A percentile compares a stretch with the other conserved stretches of the same genome.
Conservation (phyloP, 2,797 vertebrate genomes). For the Halcyon smyrnensis region DNA sequence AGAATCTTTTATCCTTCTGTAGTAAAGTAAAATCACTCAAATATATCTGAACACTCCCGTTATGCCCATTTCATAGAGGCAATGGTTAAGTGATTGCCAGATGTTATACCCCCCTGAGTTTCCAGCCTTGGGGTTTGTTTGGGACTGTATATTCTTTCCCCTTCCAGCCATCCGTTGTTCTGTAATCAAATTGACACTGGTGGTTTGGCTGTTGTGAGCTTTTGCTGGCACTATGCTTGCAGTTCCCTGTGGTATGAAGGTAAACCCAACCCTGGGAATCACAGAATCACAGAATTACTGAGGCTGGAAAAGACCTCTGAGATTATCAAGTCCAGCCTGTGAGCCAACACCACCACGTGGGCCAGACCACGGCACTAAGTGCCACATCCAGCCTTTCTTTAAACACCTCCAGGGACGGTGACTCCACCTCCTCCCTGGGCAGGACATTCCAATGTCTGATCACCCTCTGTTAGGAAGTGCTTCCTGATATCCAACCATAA, state of each 20-base stretch:
- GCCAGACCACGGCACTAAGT: too few species aligned
- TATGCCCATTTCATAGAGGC: background rate
- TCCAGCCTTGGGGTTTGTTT: background rate
- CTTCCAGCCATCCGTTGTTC: background rate
- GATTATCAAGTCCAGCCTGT: too few species aligned
- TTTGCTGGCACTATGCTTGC: background rate
- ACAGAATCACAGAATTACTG: too few species aligned
- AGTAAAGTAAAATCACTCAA: slow-evolving; percentile 20
- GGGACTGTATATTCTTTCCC: background rate
- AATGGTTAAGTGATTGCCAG: background rate
- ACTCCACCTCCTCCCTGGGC: too few species aligned
- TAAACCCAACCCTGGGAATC: background rate
- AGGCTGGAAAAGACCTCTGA: too few species aligned
- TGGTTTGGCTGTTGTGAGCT: background rate
- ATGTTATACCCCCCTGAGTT: background rate
- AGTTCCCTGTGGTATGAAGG: background rate
- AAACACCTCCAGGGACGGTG: too few species aligned
- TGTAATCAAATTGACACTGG: background rate
- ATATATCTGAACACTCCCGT: background rate
- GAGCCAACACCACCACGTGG: too few species aligned
- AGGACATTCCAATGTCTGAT: too few species aligned
- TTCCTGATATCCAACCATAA: too few species aligned
- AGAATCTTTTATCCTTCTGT: background rate
- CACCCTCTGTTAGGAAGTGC: too few species aligned
- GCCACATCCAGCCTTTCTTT: too few species aligned